Evolutionary conservation across 2,888 invertebrate species (phyloP), one percentile per base, ranked within the genome.

Genomic region (Clunio marinus): DNA sequence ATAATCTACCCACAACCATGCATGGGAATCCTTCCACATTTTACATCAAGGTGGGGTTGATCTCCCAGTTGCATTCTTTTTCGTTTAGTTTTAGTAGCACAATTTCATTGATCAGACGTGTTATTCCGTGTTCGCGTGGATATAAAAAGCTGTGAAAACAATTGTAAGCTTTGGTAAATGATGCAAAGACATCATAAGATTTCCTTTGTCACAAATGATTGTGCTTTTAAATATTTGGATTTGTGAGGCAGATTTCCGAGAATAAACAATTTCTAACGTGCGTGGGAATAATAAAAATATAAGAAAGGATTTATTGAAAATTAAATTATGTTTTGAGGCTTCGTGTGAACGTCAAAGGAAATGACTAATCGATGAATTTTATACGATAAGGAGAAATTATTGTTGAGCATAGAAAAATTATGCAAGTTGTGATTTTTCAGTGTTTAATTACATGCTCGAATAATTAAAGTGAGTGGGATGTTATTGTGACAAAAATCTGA

Each of bases 31-130:
- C 45, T 63, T 60, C 60, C 60, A 60, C 22, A 20, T 41, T 60
- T 63, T 63, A 63, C 63, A 63, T 27, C 46, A 28, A 63, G 63
- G 63, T 63, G 63, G 63, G 63, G 63, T 63, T 46, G 63, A 32
- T 25, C 60, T 60, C 60, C 60, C 60, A 63, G 37, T 45, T 63
- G 45, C 63, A 46, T 63, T 63, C 24, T 46, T 45, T n/a, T 63
- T 46, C 63, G 25, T 37, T 46, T 22, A 63, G 63, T 63, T 63
- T 63, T 28, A 63, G 63, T 46, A 63, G 63, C 37, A 27, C 46
- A 63, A 46, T 46, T 63, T 63, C 45, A 22, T 20, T 24, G 46
- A 46, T 41, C 63, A 27, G 63, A 63, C 63, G 63, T 63, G 46
- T 63, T 63, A 27, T 13, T 57, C 25, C 57, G 25, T 8, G 22